Percentiles rank a stretch among this genome's conserved stretches.
Conservation (phyloP, 1,140 invertebrate genomes). For the Drosophila persimilis region DNA sequence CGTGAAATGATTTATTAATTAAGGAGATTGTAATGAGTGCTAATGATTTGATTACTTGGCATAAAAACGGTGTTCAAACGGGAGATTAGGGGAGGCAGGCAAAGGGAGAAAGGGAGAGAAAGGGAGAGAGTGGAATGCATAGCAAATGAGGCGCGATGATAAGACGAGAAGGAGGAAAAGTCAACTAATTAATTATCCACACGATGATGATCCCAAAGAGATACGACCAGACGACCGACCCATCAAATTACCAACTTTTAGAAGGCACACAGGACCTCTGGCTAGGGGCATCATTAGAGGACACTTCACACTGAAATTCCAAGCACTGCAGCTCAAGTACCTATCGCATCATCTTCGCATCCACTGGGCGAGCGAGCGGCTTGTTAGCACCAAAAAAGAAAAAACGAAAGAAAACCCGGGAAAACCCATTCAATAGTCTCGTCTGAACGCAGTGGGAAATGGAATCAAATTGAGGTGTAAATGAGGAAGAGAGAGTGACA, state of each 20-base stretch:
- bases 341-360: slow-evolving; percentile 24
- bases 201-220: background rate
- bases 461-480: slow-evolving; percentile 80
- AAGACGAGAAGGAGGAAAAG: slow-evolving; percentile 19
- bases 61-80: slow-evolving; percentile 41
- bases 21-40: slow-evolving; percentile 69
- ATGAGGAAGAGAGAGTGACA: slow-evolving; percentile 65
- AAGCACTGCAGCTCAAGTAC: slow-evolving; percentile 47
- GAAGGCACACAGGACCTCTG: slow-evolving; percentile 15
- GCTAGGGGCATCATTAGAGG: slow-evolving; percentile 55
- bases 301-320: slow-evolving; percentile 46
- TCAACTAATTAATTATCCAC: slow-evolving; percentile 48
- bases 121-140: slow-evolving; percentile 11
- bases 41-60: slow-evolving; percentile 74
- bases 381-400: slow-evolving; percentile 20
- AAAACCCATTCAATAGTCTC: slow-evolving; percentile 32
- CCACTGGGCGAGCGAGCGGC: background rate
- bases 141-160: slow-evolving; percentile 26
- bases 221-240: background rate
- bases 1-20: slow-evolving; percentile 69
- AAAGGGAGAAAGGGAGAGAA: background rate
- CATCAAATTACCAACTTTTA: background rate
- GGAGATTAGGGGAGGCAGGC: slow-evolving; percentile 8
- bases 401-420: background rate
- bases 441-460: slow-evolving; percentile 54